Evolutionary conservation across 23 tunicate genomes (phyloP).

Genomic region (Styela plicata): DNA sequence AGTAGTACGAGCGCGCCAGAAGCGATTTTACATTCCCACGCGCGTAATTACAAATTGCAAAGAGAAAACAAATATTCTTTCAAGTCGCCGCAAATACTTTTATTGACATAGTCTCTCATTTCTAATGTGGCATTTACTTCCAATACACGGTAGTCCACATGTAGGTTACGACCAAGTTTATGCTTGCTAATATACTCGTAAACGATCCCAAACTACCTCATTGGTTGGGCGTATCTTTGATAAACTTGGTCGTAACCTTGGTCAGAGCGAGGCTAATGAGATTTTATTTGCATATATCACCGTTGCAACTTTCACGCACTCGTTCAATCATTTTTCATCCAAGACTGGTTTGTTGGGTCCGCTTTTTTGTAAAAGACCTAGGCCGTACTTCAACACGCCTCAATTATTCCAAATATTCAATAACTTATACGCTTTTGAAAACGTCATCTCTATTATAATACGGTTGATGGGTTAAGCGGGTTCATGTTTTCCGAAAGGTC

Average conservation of each 20-base stretch:
- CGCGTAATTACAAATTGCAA: too few relatives aligned
- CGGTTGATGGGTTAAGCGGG: too few relatives aligned
- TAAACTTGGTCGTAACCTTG: background rate
- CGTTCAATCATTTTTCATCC: too few relatives aligned
- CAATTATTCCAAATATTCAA: background rate
- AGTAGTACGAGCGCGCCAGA: background rate
- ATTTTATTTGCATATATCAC: too few relatives aligned
- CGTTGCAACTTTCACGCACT: background rate
- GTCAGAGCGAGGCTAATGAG: background rate
- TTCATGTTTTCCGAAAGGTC: too few relatives aligned
- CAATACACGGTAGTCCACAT: background rate
- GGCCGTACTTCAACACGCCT: too few relatives aligned
- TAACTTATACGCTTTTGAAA: background rate
- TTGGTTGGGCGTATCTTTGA: background rate
- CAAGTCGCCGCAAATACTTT: background rate
- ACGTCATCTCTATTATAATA: background rate
- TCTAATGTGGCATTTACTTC: background rate
- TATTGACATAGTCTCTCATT: background rate
- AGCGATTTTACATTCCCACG: background rate
- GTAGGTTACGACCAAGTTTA: background rate
- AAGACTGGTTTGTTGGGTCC: too few relatives aligned
- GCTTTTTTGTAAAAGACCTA: background rate
- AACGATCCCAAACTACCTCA: background rate
- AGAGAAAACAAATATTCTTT: background rate
- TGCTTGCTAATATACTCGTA: background rate